Base-by-base conservation (phyloP, 92 coral and sea anemone genomes). In the Hydrozoanthus gracilis region DNA sequence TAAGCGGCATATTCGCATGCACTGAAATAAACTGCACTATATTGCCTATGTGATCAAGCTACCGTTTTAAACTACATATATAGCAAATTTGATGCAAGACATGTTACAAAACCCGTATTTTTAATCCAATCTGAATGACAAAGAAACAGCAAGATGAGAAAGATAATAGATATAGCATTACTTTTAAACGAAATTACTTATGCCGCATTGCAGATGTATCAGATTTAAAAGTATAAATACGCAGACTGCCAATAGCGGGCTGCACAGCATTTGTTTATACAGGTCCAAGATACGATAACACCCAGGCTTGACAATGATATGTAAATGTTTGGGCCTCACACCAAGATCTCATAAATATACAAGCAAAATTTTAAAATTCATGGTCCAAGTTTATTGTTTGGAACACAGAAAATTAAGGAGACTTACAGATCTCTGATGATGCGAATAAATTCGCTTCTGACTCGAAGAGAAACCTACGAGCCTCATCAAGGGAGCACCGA, bases 351-450 rank as follows among this genome's bases (percentile, higher is more conserved):
- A 80, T 80, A 80, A 90, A 90, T 90, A 87, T 90, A 87, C 86
- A 90, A 82, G 85, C 75, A 83, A 87, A 49, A 77, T 90, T 90
- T 90, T 90, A 90, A 90, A 90, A 90, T 90, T 87, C 90, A 90
- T 87, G 88, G 88, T 49, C 70, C 76, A 20, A 54, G 52, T 87
- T 87, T 82, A 87, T 87, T 87, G 93, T 90, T 82, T 82, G 85
- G 79, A 68, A 20, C 51, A 77, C 51, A 86, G 87, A 71, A 87
- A 89, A 87, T 80, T 48, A 80, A 18, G 85, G 46, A 64, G 55
- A 45, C 83, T 78, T 78, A 47, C 45, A 79, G 20, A 65, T 65
- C 85, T 80, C 66, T 8, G 73, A 45, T 48, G 65, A 27, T 52
- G 67, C 44, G 51, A 20, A 10, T 77, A 77, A 56, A 44, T 80